Evolutionary conservation across 2,888 invertebrate species (phyloP).

Genomic region (Pseudoips prasinana): DNA sequence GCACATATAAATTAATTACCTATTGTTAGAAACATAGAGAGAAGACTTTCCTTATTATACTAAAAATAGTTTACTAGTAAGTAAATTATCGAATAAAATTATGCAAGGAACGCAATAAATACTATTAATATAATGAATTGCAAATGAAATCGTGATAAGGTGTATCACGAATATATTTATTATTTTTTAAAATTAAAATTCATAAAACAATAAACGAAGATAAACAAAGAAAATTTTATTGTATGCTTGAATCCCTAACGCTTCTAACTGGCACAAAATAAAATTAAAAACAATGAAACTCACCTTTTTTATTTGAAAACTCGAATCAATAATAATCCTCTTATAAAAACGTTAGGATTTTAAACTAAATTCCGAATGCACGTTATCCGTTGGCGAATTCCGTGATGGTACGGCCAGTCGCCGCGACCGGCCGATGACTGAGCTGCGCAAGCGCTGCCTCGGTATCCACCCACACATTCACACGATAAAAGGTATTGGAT

Average conservation of each 20-base stretch:
- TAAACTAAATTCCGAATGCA: conserved; percentile 12
- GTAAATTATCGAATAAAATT: too few species aligned
- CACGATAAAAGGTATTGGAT: conserved; percentile 43
- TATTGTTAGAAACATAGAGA: too few species aligned
- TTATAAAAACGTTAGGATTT: conserved; percentile 7
- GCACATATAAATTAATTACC: too few species aligned
- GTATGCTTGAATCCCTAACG: too few species aligned
- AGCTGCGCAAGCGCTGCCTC: conserved; percentile 45
- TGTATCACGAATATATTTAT: too few species aligned
- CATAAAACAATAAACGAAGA: conserved; percentile 7
- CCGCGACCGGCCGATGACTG: conserved; percentile 67
- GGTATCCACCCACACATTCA: conserved; percentile 41
- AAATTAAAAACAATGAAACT: conserved; percentile 5
- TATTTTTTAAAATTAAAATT: conserved; percentile 9
- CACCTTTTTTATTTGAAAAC: conserved; percentile 17
- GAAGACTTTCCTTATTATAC: too few species aligned
- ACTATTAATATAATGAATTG: too few species aligned
- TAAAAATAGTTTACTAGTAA: too few species aligned
- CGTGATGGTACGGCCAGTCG: conserved; percentile 51
- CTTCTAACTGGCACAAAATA: background rate
- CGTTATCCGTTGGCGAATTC: conserved; percentile 24
- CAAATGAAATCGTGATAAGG: too few species aligned
- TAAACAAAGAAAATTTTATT: conserved; percentile 5
- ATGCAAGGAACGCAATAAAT: too few species aligned
- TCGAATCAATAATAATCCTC: conserved; percentile 6